Base-by-base conservation (phyloP, 2,888 invertebrate species). In the Diarsia mendica region DNA sequence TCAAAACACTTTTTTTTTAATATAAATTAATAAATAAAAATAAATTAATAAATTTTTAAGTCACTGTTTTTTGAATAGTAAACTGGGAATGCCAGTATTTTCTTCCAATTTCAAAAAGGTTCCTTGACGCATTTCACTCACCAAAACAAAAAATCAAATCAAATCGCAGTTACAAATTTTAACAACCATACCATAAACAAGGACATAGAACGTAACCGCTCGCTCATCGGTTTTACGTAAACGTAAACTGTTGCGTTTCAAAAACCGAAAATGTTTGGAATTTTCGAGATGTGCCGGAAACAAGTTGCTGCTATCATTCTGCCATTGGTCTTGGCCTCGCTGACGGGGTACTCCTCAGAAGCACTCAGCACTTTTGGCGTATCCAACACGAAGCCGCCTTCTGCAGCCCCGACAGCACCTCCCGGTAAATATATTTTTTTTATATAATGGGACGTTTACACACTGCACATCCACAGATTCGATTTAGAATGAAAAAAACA, bases 291-390 rank as follows among this genome's bases (percentile, higher is more conserved):
- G 95, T 93, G 91, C 87, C 92, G 94, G 72, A 90, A 89, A 80
- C 92, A 93, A 89, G 94, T 92, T 33, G 94, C 93, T 55, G 92
- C 92, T 67, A 85, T 93, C 81, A 91, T 94, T 74, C 89, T 94
- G 79, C 92, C 93, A 66, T 86, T 95, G 69, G 90, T 95, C 80
- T 88, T 95, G 87, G 90, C 92, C 55, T 94, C 93, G 87, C 88
- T 95, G 67, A 93, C 95, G 10, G 94, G 96, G 15, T 94, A 95
- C 70, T 95, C 95, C 23, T 97, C 97, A 2, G 97, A 97, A 87
- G 97, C 97, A 39, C 94, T 98, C 82, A 97, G 97, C 76, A 97
- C 98, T 55, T 98, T 98, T 88, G 97, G 98, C 64, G 97, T 98
- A 87, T 97, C 97, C 28, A 97, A 97, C 90, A 97, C 97, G 61